These are phyloP conservation scores for Whitmania pigra DNA, from an alignment of 1,140 invertebrate genomes.

Conservation along the genomic window DNA sequence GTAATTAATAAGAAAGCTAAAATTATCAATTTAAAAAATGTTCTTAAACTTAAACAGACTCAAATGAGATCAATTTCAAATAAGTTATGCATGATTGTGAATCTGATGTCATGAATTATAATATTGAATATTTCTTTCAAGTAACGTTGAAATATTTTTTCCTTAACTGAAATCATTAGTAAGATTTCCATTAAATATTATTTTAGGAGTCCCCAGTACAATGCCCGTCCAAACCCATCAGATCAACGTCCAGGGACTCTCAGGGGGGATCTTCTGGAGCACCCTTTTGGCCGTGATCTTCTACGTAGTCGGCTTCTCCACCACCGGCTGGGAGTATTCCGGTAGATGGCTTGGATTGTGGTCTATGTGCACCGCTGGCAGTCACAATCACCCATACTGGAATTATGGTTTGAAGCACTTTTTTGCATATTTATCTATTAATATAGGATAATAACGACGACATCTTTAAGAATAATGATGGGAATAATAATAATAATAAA, in stretches of 20 bases:
- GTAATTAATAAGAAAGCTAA: too few relatives aligned
- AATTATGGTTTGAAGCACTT: too few relatives aligned
- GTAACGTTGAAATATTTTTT: background rate
- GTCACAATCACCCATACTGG: background rate
- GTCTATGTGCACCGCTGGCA: background rate
- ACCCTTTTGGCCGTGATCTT: constrained; percentile 8
- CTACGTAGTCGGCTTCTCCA: constrained; percentile 12
- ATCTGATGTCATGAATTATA: background rate
- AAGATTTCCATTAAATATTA: too few relatives aligned
- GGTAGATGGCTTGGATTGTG: constrained; percentile 2
- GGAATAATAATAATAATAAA: too few relatives aligned
- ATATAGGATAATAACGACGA: too few relatives aligned
- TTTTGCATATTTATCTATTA: too few relatives aligned
- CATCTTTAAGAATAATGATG: too few relatives aligned
- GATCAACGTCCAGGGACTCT: constrained; percentile 16
- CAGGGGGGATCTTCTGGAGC: constrained; percentile 18
- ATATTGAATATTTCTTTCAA: background rate
- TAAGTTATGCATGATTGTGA: too few relatives aligned
- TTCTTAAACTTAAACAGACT: too few relatives aligned
- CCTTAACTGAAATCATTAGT: background rate
- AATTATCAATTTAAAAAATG: too few relatives aligned
- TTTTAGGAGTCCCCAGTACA: too few relatives aligned
- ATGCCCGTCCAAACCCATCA: constrained; percentile 15
- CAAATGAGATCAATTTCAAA: too few relatives aligned
- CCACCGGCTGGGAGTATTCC: constrained; percentile 1